Percentiles rank a stretch among this genome's conserved stretches.
These are phyloP conservation scores for Strigamia crassipes DNA, from an alignment of 2,888 invertebrate genomes.

Conservation along the genomic window DNA sequence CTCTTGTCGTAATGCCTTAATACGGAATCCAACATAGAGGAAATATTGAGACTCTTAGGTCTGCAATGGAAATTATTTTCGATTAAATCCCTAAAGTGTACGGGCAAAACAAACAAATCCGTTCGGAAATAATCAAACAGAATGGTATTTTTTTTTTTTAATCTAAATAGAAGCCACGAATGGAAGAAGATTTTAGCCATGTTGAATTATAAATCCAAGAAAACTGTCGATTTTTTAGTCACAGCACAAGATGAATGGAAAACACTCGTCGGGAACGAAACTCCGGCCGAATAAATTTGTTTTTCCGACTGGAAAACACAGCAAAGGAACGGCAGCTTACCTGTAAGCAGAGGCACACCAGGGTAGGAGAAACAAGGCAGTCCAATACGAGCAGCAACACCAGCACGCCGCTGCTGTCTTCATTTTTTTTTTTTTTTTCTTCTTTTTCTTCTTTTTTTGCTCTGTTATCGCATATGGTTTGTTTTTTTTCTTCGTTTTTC, in stretches of 20 bases:
- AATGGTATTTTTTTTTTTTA: slow-evolving; percentile 26
- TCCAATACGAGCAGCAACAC: slow-evolving; percentile 29
- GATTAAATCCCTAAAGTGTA: slow-evolving; percentile 28
- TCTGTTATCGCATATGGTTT: neutral
- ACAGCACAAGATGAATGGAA: slow-evolving; percentile 8
- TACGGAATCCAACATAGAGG: slow-evolving; percentile 92
- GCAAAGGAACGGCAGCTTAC: slow-evolving; percentile 13
- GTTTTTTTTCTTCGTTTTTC: neutral
- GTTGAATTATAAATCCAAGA: slow-evolving; percentile 14
- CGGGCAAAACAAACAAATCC: neutral
- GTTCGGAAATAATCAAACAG: neutral
- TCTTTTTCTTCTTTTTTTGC: neutral
- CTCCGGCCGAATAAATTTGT: neutral
- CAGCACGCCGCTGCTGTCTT: slow-evolving; percentile 6
- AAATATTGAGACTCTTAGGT: slow-evolving; percentile 80
- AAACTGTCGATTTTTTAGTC: neutral
- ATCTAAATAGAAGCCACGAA: neutral
- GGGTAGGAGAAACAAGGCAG: slow-evolving; percentile 32
- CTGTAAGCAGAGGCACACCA: slow-evolving; percentile 36
- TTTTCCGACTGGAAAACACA: neutral
- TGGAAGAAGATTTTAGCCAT: neutral
- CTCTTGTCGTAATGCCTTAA: slow-evolving; percentile 98
- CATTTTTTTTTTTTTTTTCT: neutral
- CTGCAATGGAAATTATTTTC: slow-evolving; percentile 38
- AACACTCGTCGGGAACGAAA: neutral